Conservation (phyloP, 2,888 invertebrate genomes). For the Tortricodes alternella region DNA sequence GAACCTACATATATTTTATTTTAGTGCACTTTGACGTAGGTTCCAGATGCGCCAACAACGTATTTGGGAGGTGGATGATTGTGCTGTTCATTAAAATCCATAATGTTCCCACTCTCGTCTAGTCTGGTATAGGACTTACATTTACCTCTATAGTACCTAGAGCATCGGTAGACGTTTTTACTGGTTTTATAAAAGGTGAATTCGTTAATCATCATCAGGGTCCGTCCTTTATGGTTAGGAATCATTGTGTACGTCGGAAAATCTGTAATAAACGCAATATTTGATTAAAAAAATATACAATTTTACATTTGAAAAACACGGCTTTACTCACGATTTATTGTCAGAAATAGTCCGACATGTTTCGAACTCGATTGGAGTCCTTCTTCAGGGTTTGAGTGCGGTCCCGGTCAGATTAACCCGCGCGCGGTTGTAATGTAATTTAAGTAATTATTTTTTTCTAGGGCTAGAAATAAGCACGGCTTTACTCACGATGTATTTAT, state of each 20-base stretch:
- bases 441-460: too few relatives aligned
- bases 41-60: neutral
- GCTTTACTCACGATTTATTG: too few relatives aligned
- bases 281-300: neutral
- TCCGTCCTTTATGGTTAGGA: neutral
- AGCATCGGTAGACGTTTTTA: slow-evolving; percentile 1
- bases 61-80: slow-evolving; percentile 13
- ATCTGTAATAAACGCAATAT: neutral
- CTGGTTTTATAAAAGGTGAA: neutral
- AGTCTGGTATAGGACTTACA: neutral
- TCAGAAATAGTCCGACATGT: too few relatives aligned
- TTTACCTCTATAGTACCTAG: neutral
- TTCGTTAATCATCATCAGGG: neutral
- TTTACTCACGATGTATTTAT: too few relatives aligned
- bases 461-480: too few relatives aligned
- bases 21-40: neutral
- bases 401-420: too few relatives aligned
- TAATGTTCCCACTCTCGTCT: neutral
- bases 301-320: neutral
- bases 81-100: neutral
- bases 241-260: neutral
- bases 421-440: too few relatives aligned
- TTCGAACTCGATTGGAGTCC: too few relatives aligned
- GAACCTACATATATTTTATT: neutral
- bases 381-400: too few relatives aligned